phyloP scores from a whole-genome alignment of 2,113 vertebrate genomes.

The Caranx ignobilis region DNA sequence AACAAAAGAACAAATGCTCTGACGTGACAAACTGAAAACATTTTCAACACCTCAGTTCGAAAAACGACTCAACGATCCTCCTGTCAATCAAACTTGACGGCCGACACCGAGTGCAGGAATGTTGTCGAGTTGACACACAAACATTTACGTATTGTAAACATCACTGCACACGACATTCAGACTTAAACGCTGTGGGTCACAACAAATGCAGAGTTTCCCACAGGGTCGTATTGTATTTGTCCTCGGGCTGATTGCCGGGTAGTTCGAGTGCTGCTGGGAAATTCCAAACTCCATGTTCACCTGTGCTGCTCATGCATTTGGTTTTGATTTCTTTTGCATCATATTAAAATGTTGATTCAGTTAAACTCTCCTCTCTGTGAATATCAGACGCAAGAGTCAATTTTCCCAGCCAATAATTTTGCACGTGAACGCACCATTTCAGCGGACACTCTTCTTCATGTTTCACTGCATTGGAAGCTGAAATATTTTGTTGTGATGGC shows the following conservation, averaged over 20 bases:
- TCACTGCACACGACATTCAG: too few relatives aligned
- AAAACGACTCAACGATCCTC: background rate
- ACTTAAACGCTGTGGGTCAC: background rate
- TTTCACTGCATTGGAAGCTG: conserved; percentile 19
- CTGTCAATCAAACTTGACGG: too few relatives aligned
- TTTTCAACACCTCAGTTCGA: background rate
- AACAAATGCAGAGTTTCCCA: background rate
- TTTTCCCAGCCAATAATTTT: background rate
- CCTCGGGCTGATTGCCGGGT: background rate
- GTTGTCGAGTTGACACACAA: too few relatives aligned
- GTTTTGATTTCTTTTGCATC: background rate
- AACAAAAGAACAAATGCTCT: too few relatives aligned
- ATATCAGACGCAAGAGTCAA: background rate
- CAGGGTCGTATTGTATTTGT: background rate
- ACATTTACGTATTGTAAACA: too few relatives aligned
- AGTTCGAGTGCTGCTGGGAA: conserved; percentile 9
- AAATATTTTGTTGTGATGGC: background rate
- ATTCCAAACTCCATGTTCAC: background rate
- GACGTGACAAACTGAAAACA: too few relatives aligned
- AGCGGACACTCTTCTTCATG: background rate
- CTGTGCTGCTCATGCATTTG: background rate
- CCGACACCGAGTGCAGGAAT: too few relatives aligned
- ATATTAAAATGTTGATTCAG: background rate
- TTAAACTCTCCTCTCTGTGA: background rate
- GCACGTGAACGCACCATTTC: background rate